Evolutionary conservation across 2,888 invertebrate genomes (phyloP), one percentile per base, ranked within the genome.

Genomic region (Flabesymbios commensalis): DNA sequence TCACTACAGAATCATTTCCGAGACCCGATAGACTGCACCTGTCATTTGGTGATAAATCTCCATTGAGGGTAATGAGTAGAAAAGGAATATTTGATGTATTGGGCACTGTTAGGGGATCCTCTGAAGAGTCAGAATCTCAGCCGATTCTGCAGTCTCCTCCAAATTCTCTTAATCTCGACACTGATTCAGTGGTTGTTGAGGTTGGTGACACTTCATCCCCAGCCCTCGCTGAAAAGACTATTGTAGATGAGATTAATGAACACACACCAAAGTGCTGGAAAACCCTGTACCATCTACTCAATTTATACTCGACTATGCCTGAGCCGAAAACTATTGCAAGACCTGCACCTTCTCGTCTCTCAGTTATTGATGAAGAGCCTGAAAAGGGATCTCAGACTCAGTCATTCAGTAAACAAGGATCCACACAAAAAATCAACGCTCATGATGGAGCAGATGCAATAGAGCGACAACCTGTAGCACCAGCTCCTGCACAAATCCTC

Each of bases 231-330:
- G 79, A 80, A 70, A 78, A 80, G 59, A 78, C 79, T 7, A 78
- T 81, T 48, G 75, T 80, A 1, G 82, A 82, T 60, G 80, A 81
- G 62, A 78, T 82, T 32, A 78, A 78, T 36, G 81, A 75, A 43
- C 77, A 71, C 39, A 88, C 88, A 2, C 93, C 93, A 14, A 88
- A 91, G 72, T 96, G 96, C 78, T 97, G 96, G 96, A 90, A 92
- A 78, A 96, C 94, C 0, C 90, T 97, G 70, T 94, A 94, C 81
- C 90, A 93, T 80, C 86, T 97, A 64, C 84, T 97, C 58, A 94
- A 96, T 77, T 83, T 96, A 55, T 97, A 97, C 79, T 94, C 94
- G 4, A 93, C 92, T 52, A 92, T 93, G 88, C 94, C 96, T 0
- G 95, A 95, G 78, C 92, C 94, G 0, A 95, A 95, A 83, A 95